A percentile compares a stretch with the other conserved stretches of the same genome.
Evolutionary conservation across 2,797 vertebrate species (phyloP).

Genomic region (Psittacula derbiana): DNA sequence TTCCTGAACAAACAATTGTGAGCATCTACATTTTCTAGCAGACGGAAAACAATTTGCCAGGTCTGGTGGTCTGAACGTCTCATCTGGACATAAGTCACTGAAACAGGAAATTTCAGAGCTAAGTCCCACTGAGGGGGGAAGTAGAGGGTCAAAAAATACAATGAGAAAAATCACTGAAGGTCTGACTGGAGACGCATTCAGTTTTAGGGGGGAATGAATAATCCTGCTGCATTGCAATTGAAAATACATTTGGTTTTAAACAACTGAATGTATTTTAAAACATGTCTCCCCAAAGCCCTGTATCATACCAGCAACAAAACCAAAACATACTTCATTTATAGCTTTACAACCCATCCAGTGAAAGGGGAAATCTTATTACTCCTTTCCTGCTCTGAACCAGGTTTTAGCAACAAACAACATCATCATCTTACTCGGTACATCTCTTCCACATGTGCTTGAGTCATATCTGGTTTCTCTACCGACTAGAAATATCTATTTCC

Average conservation of each 20-base stretch:
- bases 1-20: background rate
- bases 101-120: background rate
- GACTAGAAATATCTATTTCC: background rate
- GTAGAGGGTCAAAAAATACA: background rate
- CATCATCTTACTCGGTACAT: background rate
- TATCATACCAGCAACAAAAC: background rate
- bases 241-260: background rate
- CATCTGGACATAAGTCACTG: background rate
- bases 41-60: slow-evolving; percentile 6
- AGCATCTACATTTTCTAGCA: background rate
- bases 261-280: background rate
- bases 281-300: background rate
- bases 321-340: background rate
- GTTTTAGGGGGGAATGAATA: background rate
- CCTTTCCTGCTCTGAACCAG: background rate
- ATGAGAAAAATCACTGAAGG: background rate
- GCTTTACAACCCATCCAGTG: background rate
- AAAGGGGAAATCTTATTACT: background rate
- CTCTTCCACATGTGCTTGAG: background rate
- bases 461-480: background rate
- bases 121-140: background rate
- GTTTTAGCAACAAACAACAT: background rate
- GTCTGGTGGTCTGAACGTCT: background rate
- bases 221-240: background rate
- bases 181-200: background rate